phyloP scores from a whole-genome alignment of 2,113 vertebrate species.

The Cromileptes altivelis region DNA sequence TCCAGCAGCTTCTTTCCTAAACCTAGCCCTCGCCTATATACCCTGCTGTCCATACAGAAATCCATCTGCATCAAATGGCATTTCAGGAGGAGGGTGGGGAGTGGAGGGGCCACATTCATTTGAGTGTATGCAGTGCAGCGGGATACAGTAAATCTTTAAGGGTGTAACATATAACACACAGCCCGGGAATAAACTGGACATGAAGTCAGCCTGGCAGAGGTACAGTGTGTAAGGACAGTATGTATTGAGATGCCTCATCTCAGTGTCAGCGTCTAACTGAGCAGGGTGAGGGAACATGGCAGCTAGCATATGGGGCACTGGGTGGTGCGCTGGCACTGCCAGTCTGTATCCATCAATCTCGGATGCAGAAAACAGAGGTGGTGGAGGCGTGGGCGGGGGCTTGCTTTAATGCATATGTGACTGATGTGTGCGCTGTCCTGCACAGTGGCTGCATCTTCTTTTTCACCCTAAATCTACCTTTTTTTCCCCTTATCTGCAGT shows the following conservation, averaged over 20 bases:
- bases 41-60: slow-evolving; percentile 56
- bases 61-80: slow-evolving; percentile 53
- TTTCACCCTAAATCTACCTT: neutral
- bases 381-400: neutral
- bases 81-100: slow-evolving; percentile 39
- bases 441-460: neutral
- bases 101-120: slow-evolving; percentile 30
- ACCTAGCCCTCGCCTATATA: slow-evolving; percentile 12
- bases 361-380: slow-evolving; percentile 32
- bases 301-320: slow-evolving; percentile 76
- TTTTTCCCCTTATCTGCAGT: neutral
- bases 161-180: slow-evolving; percentile 48
- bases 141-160: slow-evolving; percentile 35
- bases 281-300: slow-evolving; percentile 73
- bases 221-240: slow-evolving; percentile 23
- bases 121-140: slow-evolving; percentile 5
- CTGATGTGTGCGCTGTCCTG: slow-evolving; percentile 24
- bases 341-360: slow-evolving; percentile 76
- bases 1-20: slow-evolving; percentile 42
- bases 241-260: slow-evolving; percentile 64
- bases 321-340: slow-evolving; percentile 78
- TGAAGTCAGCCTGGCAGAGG: slow-evolving; percentile 11
- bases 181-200: slow-evolving; percentile 36
- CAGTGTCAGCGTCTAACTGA: slow-evolving; percentile 68
- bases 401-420: slow-evolving; percentile 31